Evolutionary conservation across 2,888 invertebrate species (phyloP).

Genomic region (Drosophila histrio): DNA sequence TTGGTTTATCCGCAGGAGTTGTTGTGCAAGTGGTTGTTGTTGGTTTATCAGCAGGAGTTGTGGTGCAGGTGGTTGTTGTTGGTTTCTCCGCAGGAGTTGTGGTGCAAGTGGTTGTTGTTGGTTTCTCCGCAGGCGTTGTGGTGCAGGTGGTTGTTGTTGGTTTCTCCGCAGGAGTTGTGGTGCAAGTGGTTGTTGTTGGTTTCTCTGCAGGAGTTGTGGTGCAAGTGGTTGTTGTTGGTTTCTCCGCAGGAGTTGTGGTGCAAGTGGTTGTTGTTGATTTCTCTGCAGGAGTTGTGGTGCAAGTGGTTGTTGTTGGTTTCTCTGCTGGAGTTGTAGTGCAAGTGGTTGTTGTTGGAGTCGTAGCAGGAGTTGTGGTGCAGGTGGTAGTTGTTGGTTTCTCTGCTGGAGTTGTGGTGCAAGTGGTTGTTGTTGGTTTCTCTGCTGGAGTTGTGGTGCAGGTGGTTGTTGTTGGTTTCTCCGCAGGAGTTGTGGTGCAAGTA

Average conservation of each 20-base stretch:
- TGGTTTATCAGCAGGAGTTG: neutral
- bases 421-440: neutral
- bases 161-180: neutral
- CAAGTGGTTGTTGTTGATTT: conserved; percentile 3
- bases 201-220: neutral
- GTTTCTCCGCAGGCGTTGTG: neutral
- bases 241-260: neutral
- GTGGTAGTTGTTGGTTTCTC: neutral
- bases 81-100: neutral
- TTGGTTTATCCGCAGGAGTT: neutral
- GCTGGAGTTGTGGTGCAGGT: neutral
- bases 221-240: neutral
- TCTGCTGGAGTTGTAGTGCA: neutral
- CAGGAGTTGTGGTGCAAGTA: neutral
- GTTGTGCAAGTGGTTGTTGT: neutral
- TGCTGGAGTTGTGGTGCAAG: neutral
- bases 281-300: neutral
- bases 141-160: conserved; percentile 8
- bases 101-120: neutral
- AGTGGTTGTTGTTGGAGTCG: neutral
- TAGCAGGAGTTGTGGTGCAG: neutral
- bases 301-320: neutral
- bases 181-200: neutral
- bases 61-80: neutral
- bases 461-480: neutral